Conservation (phyloP, 2,888 invertebrate genomes). For the Anodontia alba region DNA sequence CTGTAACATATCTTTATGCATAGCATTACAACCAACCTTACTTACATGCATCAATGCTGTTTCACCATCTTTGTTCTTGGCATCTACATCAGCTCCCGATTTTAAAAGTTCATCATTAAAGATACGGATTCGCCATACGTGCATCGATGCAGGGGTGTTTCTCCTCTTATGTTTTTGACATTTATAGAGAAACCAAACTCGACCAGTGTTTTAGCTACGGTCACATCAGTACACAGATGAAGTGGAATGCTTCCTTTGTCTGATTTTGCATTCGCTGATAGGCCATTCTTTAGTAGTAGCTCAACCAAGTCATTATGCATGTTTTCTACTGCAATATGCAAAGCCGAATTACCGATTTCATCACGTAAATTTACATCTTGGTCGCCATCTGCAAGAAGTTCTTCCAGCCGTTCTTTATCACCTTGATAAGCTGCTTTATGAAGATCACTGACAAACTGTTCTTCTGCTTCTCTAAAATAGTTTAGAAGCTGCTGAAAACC, state of each 20-base stretch:
- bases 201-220: neutral
- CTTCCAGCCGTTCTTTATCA: neutral
- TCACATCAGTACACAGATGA: neutral
- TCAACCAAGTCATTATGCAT: neutral
- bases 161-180: neutral
- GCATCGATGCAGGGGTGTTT: neutral
- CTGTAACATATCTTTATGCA: neutral
- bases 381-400: neutral
- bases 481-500: neutral
- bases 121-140: neutral
- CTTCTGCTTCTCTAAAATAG: neutral
- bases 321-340: neutral
- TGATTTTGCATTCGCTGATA: neutral
- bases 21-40: conserved; percentile 7
- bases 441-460: neutral
- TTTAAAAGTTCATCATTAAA: conserved; percentile 23
- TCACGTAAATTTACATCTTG: neutral
- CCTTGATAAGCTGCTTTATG: neutral
- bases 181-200: neutral
- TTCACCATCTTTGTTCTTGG: conserved; percentile 18
- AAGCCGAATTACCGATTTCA: neutral
- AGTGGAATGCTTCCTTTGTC: neutral
- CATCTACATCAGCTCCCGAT: conserved; percentile 36
- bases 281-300: neutral
- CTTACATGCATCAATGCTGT: conserved; percentile 41